Conservation (phyloP, 2,888 invertebrate genomes). For the Anodontia alba region DNA sequence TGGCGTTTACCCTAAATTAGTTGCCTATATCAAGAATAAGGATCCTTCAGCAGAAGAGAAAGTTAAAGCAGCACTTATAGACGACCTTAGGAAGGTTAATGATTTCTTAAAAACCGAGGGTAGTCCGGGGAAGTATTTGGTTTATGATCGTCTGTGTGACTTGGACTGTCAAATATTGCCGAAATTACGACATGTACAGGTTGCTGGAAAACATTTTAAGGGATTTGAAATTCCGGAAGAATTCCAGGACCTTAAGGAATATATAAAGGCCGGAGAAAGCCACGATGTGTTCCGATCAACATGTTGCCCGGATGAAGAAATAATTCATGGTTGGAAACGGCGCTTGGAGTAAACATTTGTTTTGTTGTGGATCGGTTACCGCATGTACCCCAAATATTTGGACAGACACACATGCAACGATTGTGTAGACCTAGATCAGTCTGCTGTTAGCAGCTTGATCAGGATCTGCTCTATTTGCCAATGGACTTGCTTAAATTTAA, state of each 20-base stretch:
- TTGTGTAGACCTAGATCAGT: too few species aligned
- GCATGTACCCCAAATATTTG: too few species aligned
- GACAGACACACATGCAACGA: too few species aligned
- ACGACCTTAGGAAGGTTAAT: constrained; percentile 61
- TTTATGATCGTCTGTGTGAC: constrained; percentile 56
- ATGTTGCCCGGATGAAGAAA: constrained; percentile 62
- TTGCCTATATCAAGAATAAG: constrained; percentile 67
- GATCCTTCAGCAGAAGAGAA: constrained; percentile 45
- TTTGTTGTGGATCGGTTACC: too few species aligned
- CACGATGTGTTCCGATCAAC: constrained; percentile 56
- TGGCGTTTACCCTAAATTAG: constrained; percentile 67
- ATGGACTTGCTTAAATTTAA: too few species aligned
- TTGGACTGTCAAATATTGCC: constrained; percentile 70
- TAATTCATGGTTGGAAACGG: constrained; percentile 68
- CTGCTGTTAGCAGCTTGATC: too few species aligned
- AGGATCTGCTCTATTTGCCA: too few species aligned
- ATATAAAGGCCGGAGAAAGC: constrained; percentile 52
- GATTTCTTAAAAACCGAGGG: constrained; percentile 43
- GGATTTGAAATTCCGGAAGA: constrained; percentile 61
- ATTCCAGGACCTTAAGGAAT: constrained; percentile 50
- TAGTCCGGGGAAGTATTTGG: constrained; percentile 42
- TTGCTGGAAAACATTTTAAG: constrained; percentile 65
- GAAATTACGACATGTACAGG: constrained; percentile 65
- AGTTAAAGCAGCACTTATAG: constrained; percentile 52
- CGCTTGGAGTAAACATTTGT: constrained; percentile 36